A percentile compares a stretch with the other conserved stretches of the same genome.
These are phyloP conservation scores for Esperia sulphurella DNA, from an alignment of 2,888 invertebrate species.

Conservation along the genomic window DNA sequence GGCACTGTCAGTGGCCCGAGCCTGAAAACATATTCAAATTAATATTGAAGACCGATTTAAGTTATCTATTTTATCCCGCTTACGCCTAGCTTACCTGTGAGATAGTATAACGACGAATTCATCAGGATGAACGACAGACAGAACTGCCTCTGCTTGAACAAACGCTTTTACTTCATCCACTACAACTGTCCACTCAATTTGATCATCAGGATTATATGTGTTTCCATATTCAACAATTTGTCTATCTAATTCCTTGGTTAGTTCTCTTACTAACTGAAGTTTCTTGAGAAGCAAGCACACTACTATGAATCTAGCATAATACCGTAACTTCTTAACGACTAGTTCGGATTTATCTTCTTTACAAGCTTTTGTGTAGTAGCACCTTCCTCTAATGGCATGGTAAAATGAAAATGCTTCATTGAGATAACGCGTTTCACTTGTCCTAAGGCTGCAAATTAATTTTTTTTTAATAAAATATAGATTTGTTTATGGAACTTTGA, in stretches of 20 bases:
- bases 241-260: constrained; percentile 94
- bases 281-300: constrained; percentile 96
- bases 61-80: constrained; percentile 17
- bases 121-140: constrained; percentile 93
- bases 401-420: constrained; percentile 98
- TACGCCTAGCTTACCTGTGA: constrained; percentile 83
- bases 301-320: constrained; percentile 97
- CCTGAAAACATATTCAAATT: constrained; percentile 58
- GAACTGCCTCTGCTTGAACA: constrained; percentile 93
- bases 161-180: constrained; percentile 97
- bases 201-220: constrained; percentile 98
- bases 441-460: constrained; percentile 85
- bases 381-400: constrained; percentile 94
- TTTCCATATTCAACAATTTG: constrained; percentile 97
- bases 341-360: constrained; percentile 96
- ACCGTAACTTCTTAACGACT: constrained; percentile 97
- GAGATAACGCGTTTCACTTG: constrained; percentile 97
- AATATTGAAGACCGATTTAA: not conserved
- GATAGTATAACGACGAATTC: constrained; percentile 91
- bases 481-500: too few relatives aligned
- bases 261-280: constrained; percentile 94
- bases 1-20: constrained; percentile 91
- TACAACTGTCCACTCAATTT: constrained; percentile 96
- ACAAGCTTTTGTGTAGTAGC: constrained; percentile 95
- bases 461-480: too few relatives aligned